Percentiles rank a stretch among this genome's conserved stretches.
Evolutionary conservation across 2,888 invertebrate genomes (phyloP).

Genomic region (Abrostola tripartita): DNA sequence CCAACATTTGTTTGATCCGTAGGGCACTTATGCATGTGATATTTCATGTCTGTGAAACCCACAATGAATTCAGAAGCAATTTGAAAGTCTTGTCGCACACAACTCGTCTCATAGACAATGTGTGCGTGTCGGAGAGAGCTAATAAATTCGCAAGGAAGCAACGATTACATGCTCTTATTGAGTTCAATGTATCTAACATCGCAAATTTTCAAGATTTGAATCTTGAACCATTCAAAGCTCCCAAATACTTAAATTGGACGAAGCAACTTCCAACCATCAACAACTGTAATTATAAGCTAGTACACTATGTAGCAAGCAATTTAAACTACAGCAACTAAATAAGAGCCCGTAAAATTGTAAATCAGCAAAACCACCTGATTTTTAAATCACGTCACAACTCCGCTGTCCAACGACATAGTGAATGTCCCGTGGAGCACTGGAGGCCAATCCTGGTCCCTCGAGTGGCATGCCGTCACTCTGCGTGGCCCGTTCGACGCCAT

Average conservation of each 20-base stretch:
- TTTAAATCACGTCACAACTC: constrained; percentile 71
- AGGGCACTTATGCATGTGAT: too few species aligned
- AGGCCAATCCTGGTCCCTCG: constrained; percentile 84
- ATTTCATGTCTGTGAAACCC: too few species aligned
- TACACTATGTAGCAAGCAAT: constrained; percentile 3
- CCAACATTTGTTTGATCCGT: too few species aligned
- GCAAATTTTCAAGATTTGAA: neutral
- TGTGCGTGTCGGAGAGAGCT: too few species aligned
- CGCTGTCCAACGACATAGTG: constrained; percentile 74
- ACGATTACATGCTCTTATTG: neutral
- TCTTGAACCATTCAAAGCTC: neutral
- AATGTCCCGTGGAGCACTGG: constrained; percentile 73
- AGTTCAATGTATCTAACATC: neutral
- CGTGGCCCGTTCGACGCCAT: constrained; percentile 87
- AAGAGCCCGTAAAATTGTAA: constrained; percentile 9
- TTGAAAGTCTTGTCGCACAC: too few species aligned
- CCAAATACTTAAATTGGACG: neutral
- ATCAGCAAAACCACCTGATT: constrained; percentile 44
- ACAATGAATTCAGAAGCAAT: too few species aligned
- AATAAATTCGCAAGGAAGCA: too few species aligned
- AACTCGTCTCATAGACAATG: too few species aligned
- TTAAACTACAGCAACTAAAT: constrained; percentile 8
- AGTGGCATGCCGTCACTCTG: constrained; percentile 85
- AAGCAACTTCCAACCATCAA: neutral
- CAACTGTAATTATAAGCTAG: constrained; percentile 1